Conservation (phyloP, 2,888 invertebrate genomes). For the Euproctis similis region DNA sequence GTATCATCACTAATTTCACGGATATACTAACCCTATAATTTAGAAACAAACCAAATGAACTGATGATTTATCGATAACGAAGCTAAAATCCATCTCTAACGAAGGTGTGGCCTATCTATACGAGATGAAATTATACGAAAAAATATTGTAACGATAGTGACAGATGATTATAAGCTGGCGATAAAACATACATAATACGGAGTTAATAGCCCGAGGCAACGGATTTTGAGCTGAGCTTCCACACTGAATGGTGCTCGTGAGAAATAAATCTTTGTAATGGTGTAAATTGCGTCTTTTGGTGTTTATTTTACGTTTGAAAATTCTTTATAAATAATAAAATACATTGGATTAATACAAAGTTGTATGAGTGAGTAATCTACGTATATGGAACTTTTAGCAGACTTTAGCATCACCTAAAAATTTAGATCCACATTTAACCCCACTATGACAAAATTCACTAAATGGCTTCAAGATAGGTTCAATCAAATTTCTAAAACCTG, state of each 20-base stretch:
- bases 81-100: constrained; percentile 45
- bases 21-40: constrained; percentile 3
- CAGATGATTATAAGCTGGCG: constrained; percentile 75
- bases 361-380: too few species aligned
- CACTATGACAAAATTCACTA: too few species aligned
- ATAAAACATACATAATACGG: constrained; percentile 75
- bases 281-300: too few species aligned
- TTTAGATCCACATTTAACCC: too few species aligned
- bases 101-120: constrained; percentile 54
- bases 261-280: not conserved
- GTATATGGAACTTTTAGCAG: too few species aligned
- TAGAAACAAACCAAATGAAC: constrained; percentile 5
- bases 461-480: too few species aligned
- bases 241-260: constrained; percentile 3
- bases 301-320: too few species aligned
- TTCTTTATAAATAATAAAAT: too few species aligned
- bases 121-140: constrained; percentile 71
- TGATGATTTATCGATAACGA: constrained; percentile 22
- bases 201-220: constrained; percentile 48
- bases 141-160: constrained; percentile 75
- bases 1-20: not conserved
- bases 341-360: too few species aligned
- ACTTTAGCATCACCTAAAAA: too few species aligned
- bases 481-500: too few species aligned
- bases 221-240: constrained; percentile 5